Evolutionary conservation across 1,140 invertebrate genomes (phyloP).

Genomic region (Pseudobourletiella spinata): DNA sequence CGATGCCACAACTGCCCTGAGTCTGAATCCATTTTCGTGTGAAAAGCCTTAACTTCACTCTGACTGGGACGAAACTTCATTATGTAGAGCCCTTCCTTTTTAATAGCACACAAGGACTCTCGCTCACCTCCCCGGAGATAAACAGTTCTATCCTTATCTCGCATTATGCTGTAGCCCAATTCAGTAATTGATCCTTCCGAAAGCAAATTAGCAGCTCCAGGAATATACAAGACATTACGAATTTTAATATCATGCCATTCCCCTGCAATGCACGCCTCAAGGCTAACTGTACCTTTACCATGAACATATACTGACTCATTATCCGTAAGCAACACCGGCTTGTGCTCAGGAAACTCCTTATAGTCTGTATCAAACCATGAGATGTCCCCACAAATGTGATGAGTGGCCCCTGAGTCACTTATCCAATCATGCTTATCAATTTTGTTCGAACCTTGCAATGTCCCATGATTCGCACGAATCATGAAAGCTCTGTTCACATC

Average conservation of each 20-base stretch:
- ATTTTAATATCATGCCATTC: background rate
- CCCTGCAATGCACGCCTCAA: background rate
- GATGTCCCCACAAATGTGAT: background rate
- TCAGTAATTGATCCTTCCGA: background rate
- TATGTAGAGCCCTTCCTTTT: background rate
- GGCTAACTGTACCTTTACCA: background rate
- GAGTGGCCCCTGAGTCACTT: background rate
- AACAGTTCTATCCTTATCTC: background rate
- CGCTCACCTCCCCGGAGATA: background rate
- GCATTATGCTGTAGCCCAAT: background rate
- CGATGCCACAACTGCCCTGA: constrained; percentile 8
- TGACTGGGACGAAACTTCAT: background rate
- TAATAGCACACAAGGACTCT: background rate
- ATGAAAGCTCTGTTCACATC: too few species aligned
- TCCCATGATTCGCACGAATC: too few species aligned
- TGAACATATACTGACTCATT: background rate
- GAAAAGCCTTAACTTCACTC: background rate
- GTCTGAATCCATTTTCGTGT: background rate
- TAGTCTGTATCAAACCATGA: background rate
- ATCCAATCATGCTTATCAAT: too few species aligned
- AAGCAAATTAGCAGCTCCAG: background rate
- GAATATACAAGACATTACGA: background rate
- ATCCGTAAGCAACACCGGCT: background rate
- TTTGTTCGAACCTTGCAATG: too few species aligned
- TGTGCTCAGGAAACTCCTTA: background rate